These are phyloP conservation scores for Percopsis omiscomaycus DNA, from an alignment of 2,797 vertebrate species.

Conservation along the genomic window DNA sequence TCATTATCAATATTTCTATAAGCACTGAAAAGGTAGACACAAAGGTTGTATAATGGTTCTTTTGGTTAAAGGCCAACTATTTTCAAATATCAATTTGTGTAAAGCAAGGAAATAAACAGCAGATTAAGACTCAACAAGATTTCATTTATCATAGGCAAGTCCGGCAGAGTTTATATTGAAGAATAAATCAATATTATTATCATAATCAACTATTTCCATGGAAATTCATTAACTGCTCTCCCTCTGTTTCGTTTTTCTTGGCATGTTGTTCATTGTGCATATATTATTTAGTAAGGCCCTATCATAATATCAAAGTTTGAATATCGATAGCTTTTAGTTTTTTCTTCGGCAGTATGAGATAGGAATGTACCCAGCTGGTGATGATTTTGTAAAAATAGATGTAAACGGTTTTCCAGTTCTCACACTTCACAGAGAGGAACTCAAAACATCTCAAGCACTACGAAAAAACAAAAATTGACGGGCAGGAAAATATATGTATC, in stretches of 20 bases:
- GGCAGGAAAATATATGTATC: slow-evolving; percentile 68
- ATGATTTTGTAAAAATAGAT: slow-evolving; percentile 76
- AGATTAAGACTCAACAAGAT: slow-evolving; percentile 29
- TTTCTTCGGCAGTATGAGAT: slow-evolving; percentile 72
- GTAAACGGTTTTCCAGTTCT: slow-evolving; percentile 85
- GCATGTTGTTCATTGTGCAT: slow-evolving; percentile 64
- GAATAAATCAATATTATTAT: slow-evolving; percentile 23
- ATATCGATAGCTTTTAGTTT: slow-evolving; percentile 49
- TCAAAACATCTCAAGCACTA: slow-evolving; percentile 54
- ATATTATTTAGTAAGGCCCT: slow-evolving; percentile 56
- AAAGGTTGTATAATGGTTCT: slow-evolving; percentile 19
- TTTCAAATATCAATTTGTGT: slow-evolving; percentile 27
- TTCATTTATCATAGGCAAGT: slow-evolving; percentile 28
- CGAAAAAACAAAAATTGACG: slow-evolving; percentile 48
- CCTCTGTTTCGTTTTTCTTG: slow-evolving; percentile 60
- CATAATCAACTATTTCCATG: slow-evolving; percentile 38
- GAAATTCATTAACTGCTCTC: slow-evolving; percentile 50
- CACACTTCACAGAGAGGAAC: slow-evolving; percentile 69
- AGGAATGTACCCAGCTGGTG: slow-evolving; percentile 81
- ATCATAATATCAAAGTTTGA: slow-evolving; percentile 52
- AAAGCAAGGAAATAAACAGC: slow-evolving; percentile 31
- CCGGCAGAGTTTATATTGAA: slow-evolving; percentile 21
- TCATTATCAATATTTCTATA: slow-evolving; percentile 1
- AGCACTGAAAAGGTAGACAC: slow-evolving; percentile 6
- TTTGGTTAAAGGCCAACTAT: slow-evolving; percentile 48